Conservation (phyloP, 2,797 vertebrate species). For the Anguilla marmorata region DNA sequence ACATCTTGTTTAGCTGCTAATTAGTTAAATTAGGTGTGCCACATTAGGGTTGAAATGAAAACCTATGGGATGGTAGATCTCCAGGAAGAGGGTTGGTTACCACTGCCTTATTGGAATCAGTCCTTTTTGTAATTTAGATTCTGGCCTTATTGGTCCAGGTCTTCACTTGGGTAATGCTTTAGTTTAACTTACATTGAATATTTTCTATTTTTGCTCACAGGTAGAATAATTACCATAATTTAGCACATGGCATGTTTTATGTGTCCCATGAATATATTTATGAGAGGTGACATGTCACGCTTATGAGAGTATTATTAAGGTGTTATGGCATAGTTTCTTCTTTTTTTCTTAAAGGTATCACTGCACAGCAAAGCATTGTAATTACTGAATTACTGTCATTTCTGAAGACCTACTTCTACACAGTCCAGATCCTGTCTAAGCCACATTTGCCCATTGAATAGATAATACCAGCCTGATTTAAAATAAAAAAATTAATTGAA, state of each 20-base stretch:
- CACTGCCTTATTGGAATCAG: not conserved
- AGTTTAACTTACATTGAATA: not conserved
- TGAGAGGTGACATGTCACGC: not conserved
- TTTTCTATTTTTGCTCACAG: not conserved
- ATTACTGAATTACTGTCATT: not conserved
- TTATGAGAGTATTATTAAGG: not conserved
- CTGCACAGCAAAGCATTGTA: not conserved
- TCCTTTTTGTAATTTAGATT: not conserved
- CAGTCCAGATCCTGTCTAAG: not conserved
- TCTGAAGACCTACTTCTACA: not conserved
- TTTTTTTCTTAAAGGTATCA: not conserved
- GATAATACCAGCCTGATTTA: not conserved
- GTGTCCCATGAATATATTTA: not conserved
- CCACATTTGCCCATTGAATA: not conserved
- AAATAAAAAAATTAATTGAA: not conserved
- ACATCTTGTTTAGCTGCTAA: no score
- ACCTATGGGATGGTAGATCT: no score
- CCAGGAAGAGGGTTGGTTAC: no score
- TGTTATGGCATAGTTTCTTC: not conserved
- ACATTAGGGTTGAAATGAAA: no score
- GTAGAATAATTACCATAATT: not conserved
- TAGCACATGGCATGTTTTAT: not conserved
- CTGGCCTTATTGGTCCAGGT: not conserved
- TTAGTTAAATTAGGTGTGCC: no score
- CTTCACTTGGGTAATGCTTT: not conserved